Base-by-base conservation (phyloP, 2,888 invertebrate genomes). In the Scaptomyza tumidula region DNA sequence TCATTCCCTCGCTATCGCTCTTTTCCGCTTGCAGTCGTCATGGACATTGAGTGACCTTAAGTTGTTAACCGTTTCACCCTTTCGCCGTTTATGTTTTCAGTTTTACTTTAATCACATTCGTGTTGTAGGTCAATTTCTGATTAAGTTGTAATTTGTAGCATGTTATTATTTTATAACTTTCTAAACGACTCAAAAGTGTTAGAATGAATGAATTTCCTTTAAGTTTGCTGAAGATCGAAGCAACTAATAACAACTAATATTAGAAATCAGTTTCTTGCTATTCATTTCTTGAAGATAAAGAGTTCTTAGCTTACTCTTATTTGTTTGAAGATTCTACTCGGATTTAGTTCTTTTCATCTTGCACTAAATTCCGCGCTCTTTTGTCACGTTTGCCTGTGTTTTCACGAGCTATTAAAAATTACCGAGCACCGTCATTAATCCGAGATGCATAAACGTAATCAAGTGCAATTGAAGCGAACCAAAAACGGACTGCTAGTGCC, bases 31-130 rank as follows among this genome's bases (percentile, higher is more conserved):
- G 10, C 45, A 70, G 60, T 77, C 71, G 85, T 82, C 71, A 80
- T 84, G 86, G 85, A 73, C 87, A 80, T 80, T 87, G 78, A 83
- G 61, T 85, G 85, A 85, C 87, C 85, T 85, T 87, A 80, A 69
- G 59, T 61, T 80, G 87, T 78, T 80, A 79, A 64, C 71, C 65
- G 44, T 70, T 35, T 48, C 49, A 46, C 55, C 60, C 29, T 37
- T 27, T 19, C 35, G 11, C 16, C 6, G 11, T 19, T 11, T 11
- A 14, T 31, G n/a, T 61, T 73, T 61, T 59, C 46, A 56, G 56
- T 71, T 66, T 14, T 37, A 56, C 59, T 76, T 76, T 76, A 71
- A 75, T 75, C 75, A 68, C 63, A 44, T 80, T 80, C 75, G 79
- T 75, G 79, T 71, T 79, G 78, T 79, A 72, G 77, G 75, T 72